Percentiles rank a stretch among this genome's conserved stretches.
phyloP scores from a whole-genome alignment of 2,888 invertebrate genomes.

The Yponomeuta malinellus region DNA sequence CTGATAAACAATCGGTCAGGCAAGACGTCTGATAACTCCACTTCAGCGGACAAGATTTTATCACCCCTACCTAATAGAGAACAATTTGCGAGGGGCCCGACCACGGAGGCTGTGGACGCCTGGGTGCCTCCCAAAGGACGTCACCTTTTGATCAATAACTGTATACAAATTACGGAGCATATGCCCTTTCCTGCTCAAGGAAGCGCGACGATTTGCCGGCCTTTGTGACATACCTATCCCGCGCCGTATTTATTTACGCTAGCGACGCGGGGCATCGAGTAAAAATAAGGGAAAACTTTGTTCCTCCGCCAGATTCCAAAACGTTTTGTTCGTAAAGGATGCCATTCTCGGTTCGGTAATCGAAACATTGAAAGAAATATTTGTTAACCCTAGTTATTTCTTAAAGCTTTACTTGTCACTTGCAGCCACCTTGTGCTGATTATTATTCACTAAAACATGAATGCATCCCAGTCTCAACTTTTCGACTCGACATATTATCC shows the following conservation, averaged over 20 bases:
- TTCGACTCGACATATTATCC: too few species aligned
- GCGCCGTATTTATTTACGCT: slow-evolving; percentile 33
- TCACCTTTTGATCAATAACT: slow-evolving; percentile 75
- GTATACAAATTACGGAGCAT: slow-evolving; percentile 73
- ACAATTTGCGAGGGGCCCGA: slow-evolving; percentile 53
- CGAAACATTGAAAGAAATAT: too few species aligned
- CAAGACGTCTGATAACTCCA: slow-evolving; percentile 38
- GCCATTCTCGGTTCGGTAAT: too few species aligned
- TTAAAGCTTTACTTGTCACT: too few species aligned
- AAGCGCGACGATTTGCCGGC: slow-evolving; percentile 52
- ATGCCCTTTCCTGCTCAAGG: slow-evolving; percentile 67
- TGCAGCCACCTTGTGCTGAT: too few species aligned
- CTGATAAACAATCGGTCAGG: slow-evolving; percentile 40
- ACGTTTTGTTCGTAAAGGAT: not conserved
- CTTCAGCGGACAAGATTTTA: slow-evolving; percentile 57
- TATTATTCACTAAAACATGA: too few species aligned
- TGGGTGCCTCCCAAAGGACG: slow-evolving; percentile 67
- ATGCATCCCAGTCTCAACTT: too few species aligned
- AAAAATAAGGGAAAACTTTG: slow-evolving; percentile 15
- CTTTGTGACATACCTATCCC: slow-evolving; percentile 44
- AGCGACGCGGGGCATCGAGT: not conserved
- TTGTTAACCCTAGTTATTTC: too few species aligned
- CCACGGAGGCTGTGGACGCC: slow-evolving; percentile 52
- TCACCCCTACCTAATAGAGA: slow-evolving; percentile 60
- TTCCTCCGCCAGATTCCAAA: slow-evolving; percentile 12